Conservation (phyloP, 2,797 vertebrate species). For the Semaprochilodus insignis region DNA sequence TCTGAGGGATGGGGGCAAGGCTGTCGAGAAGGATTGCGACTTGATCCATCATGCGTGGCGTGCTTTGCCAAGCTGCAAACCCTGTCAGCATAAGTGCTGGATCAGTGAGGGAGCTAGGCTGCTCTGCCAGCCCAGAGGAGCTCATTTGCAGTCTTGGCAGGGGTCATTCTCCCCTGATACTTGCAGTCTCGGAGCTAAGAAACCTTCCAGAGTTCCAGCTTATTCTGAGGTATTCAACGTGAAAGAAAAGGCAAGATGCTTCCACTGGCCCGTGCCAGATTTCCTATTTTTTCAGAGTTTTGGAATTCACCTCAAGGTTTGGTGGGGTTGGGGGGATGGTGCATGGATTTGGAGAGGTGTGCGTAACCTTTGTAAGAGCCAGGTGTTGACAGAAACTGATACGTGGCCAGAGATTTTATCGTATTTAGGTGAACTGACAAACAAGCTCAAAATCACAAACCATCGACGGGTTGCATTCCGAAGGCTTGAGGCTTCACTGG, state of each 20-base stretch:
- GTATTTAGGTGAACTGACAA: background rate
- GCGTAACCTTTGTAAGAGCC: conserved; percentile 3
- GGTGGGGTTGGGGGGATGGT: conserved; percentile 8
- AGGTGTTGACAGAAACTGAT: conserved; percentile 24
- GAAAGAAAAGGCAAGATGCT: conserved; percentile 16
- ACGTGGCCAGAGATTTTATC: conserved; percentile 10
- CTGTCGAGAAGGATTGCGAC: conserved; percentile 50
- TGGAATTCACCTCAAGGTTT: conserved; percentile 21
- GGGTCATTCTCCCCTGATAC: conserved; percentile 29
- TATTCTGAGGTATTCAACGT: conserved; percentile 41
- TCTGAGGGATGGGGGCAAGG: conserved; percentile 12
- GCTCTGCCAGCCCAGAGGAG: conserved; percentile 29
- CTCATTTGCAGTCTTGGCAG: conserved; percentile 54
- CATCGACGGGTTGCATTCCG: conserved; percentile 9
- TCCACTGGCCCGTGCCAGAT: background rate
- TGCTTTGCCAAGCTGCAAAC: conserved; percentile 12
- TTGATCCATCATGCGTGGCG: conserved; percentile 47
- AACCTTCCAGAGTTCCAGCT: conserved; percentile 28
- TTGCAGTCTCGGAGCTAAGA: conserved; percentile 13
- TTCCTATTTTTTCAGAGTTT: conserved; percentile 2
- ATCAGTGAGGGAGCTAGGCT: conserved; percentile 37
- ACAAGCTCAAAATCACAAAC: background rate
- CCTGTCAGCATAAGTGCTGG: conserved; percentile 38
- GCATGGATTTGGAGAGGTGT: conserved; percentile 1
- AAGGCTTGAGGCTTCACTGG: conserved; percentile 27